Base-by-base conservation (phyloP, 2,797 vertebrate genomes). In the Arctocebus calabarensis region DNA sequence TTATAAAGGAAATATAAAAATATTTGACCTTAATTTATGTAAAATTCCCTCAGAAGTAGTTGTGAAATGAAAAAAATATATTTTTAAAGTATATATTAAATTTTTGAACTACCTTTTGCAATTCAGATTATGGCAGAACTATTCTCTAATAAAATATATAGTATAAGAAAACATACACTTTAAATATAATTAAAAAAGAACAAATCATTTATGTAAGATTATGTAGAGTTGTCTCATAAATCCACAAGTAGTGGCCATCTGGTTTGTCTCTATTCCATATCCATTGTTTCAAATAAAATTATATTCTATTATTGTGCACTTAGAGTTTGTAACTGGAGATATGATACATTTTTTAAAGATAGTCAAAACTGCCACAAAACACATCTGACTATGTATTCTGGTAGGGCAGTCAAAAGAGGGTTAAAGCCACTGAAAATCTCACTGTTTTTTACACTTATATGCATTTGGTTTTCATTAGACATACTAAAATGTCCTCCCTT, bases 51-150 rank as follows among this genome's bases (percentile, higher is more conserved):
- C 77, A 87, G 74, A 61, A 87, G 22, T 43, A 77, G 52, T 74
- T 68, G 70, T 59, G 43, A 3, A 91, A 12, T 85, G 37, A 92
- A 85, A 82, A 70, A 52, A 55, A 85, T 32, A 29, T 71, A 84
- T 40, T 79, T 95, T 82, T 14, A 91, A 93, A 64, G 4, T 91
- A 22, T 13, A 52, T 74, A 37, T 78, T 92, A 96, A 95, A 85
- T 73, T 62, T 68, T 62, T 93, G 17, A 96, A 84, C 64, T 68
- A 83, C 7, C 0, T 92, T 88, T 93, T 84, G 13, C n/a, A 95
- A 45, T 45, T 87, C 81, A 59, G 7, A 37, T 74, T 62, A 55
- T 29, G 43, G 5, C 32, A 74, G 52, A 91, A 74, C 11, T 23
- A 77, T 34, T 68, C 34, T 45, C 16, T 57, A 90, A 34, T 43